Percentiles rank a stretch among this genome's conserved stretches.
Evolutionary conservation across 2,113 vertebrate genomes (phyloP).

Genomic region (Elanoides forficatus): DNA sequence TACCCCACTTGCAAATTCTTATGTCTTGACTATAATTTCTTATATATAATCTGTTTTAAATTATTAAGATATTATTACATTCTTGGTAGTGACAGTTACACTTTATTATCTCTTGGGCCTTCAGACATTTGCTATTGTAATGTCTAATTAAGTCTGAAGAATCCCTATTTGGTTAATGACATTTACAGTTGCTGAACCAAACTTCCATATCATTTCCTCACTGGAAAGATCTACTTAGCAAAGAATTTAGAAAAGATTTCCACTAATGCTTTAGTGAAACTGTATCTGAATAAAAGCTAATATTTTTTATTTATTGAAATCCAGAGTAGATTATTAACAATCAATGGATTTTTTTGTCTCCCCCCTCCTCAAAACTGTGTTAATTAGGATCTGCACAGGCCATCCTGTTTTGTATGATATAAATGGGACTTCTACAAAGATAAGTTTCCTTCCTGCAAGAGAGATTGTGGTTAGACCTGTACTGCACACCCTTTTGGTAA

Average conservation of each 20-base stretch:
- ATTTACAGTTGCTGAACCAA: neutral
- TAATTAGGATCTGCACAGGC: neutral
- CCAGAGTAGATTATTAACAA: neutral
- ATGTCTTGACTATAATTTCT: neutral
- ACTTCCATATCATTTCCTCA: neutral
- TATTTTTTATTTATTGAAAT: neutral
- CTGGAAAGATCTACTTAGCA: neutral
- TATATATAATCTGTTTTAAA: neutral
- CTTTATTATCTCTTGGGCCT: neutral
- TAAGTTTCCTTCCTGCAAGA: neutral
- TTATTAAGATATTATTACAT: neutral
- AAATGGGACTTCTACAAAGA: neutral
- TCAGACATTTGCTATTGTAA: neutral
- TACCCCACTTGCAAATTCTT: neutral
- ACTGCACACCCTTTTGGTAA: neutral
- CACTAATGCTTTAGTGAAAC: neutral
- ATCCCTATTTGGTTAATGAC: neutral
- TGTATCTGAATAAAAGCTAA: neutral
- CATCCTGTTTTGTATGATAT: neutral
- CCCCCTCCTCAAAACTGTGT: neutral
- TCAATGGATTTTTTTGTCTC: neutral
- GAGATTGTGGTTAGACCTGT: neutral
- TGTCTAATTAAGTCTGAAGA: constrained; percentile 23
- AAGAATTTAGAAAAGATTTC: neutral
- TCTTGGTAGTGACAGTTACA: neutral